Evolutionary conservation across 1,140 invertebrate genomes (phyloP).

Genomic region (Polypedilum vanderplanki): DNA sequence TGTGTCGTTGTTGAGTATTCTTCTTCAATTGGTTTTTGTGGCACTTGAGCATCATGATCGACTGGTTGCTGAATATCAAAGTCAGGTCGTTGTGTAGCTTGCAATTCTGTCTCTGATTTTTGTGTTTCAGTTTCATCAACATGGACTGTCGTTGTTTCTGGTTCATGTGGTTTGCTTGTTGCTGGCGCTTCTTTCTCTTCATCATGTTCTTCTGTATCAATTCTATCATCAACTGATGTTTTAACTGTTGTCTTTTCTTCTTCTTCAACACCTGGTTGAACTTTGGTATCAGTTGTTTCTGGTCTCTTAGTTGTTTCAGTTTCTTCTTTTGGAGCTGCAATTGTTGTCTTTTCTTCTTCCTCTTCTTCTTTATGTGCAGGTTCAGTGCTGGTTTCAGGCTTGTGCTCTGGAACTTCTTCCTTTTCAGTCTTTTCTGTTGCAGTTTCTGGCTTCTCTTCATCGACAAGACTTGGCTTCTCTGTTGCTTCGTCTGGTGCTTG

Average conservation of each 20-base stretch:
- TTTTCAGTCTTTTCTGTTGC: slow-evolving; percentile 25
- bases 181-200: background rate
- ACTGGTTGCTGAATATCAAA: slow-evolving; percentile 10
- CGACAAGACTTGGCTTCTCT: slow-evolving; percentile 25
- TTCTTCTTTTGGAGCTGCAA: background rate
- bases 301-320: background rate
- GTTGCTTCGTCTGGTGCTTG: background rate
- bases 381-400: background rate
- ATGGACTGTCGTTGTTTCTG: background rate
- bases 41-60: slow-evolving; percentile 18
- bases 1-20: slow-evolving; percentile 31
- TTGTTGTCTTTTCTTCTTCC: background rate
- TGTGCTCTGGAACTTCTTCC: background rate
- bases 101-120: slow-evolving; percentile 28
- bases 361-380: background rate
- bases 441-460: slow-evolving; percentile 28
- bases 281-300: no score
- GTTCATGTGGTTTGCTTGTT: background rate
- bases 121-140: slow-evolving; percentile 27
- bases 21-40: slow-evolving; percentile 30
- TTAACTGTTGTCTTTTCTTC: slow-evolving; percentile 23
- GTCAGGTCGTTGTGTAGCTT: slow-evolving; percentile 29
- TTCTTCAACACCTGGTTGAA: slow-evolving; percentile 21
- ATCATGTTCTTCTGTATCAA: background rate
- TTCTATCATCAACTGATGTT: background rate